Base-by-base conservation (phyloP, 2,113 vertebrate species). In the Trochalopteron elliotii region DNA sequence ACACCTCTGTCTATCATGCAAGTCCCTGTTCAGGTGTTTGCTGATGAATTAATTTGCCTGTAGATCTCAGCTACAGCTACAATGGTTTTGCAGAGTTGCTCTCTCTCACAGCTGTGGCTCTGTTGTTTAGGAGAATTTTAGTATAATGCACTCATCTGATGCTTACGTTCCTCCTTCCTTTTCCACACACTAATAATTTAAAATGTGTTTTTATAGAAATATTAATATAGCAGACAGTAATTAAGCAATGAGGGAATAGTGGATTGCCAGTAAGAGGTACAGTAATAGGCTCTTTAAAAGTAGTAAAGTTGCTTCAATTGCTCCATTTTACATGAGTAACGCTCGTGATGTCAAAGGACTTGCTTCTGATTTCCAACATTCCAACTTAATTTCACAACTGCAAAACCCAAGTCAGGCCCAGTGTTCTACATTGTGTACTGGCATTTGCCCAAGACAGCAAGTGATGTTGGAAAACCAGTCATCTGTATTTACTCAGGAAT, bases 1-100 rank as follows among this genome's bases (percentile, higher is more conserved):
- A 93, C 79, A 94, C 84, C 50, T 90, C 77, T 92, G 86, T 57
- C 87, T 89, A 45, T 49, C 30, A 80, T 68, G 33, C 85, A 88
- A 88, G 85, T 95, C 85, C 79, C 87, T 86, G 71, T 92, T 97
- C 87, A 89, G 82, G 82, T 92, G 64, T 93, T 92, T 70, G 87
- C 78, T 93, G 82, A 88, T 90, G 64, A 94, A 91, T 92, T 88
- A 85, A 81, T 96, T 93, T 90, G 83, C 47, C 47, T 70, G 39
- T 70, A 67, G 82, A 40, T 69, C 50, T 93, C 53, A 91, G 87
- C 81, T 67, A n/a, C 44, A 49, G 44, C 44, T 35, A 42, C 83
- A 40, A 15, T 42, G 61, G 70, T 90, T 87, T 83, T 83, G 59
- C 70, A 86, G 72, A 61, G 47, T 30, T 89, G 47, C 47, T 67